Evolutionary conservation across 2,797 vertebrate genomes (phyloP).

Genomic region (Sebastes goodei): DNA sequence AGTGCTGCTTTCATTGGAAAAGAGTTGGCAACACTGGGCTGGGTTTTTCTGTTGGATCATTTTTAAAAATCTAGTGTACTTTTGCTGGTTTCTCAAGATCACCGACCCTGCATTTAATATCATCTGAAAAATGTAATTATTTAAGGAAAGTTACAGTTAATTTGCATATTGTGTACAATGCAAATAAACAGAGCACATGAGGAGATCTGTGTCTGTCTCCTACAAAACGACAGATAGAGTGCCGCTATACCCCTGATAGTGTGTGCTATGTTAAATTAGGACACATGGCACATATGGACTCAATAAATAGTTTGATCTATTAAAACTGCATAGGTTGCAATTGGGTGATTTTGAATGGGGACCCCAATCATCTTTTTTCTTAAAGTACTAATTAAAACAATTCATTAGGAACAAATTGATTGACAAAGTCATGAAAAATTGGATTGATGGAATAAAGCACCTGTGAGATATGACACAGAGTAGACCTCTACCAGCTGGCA

Average conservation of each 20-base stretch:
- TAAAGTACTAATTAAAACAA: background rate
- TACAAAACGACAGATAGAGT: no score
- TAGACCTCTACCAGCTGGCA: background rate
- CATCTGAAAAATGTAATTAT: no score
- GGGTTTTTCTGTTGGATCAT: rapidly evolving
- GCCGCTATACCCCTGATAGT: background rate
- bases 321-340: background rate
- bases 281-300: background rate
- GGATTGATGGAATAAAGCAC: background rate
- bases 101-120: no score
- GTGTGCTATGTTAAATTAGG: background rate
- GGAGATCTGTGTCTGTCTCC: background rate
- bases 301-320: background rate
- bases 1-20: no score
- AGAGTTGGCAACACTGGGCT: no score
- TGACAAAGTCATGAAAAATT: background rate
- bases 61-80: no score
- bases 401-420: background rate
- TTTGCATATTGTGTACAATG: no score
- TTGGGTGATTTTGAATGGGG: background rate
- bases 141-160: no score
- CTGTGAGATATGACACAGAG: background rate
- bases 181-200: no score
- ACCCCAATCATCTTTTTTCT: background rate
- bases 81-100: no score